Base-by-base conservation (phyloP, 2,888 invertebrate species). In the Pogonocherus hispidulus region DNA sequence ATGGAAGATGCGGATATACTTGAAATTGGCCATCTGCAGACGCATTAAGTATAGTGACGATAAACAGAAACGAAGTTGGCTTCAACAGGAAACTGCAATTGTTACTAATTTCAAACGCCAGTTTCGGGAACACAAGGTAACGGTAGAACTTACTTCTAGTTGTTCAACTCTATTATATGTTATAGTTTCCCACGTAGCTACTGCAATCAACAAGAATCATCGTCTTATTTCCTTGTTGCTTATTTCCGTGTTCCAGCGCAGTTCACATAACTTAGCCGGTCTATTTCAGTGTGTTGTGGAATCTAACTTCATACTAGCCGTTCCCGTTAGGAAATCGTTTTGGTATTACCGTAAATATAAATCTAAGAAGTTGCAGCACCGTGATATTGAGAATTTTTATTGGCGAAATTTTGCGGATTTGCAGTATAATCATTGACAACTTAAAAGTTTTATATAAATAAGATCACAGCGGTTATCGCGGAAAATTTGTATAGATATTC, bases 21-120 rank as follows among this genome's bases (percentile, higher is more conserved):
- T 49, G 68, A 67, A 73, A 76, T 72, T 67, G 72, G 69, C 72
- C 70, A 71, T 73, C 69, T 72, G 72, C 66, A 73, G 70, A 51
- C 66, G 69, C 72, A 70, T 71, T 72, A 72, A 56, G 74, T 68
- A 74, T 74, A 74, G 72, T 70, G 72, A 62, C 72, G 66, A 71
- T 69, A 64, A 67, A 67, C 60, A 64, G 47, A 57, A 63, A 66
- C 57, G 67, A 63, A 66, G 41, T 65, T 54, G 20, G 41, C 59
- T 65, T 49, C 57, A 44, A 56, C 51, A 57, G 63, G 52, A 52
- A 19, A 57, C 57, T 66, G 20, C 55, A 56, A 63, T 63, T 69
- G 69, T 63, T 69, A 54, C 63, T 66, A 66, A 69, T 69, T 69
- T 59, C 47, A 66, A 52, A 55, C 8, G 22, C 55, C 35, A 18